Evolutionary conservation across 2,113 vertebrate species (phyloP).

Genomic region (Trematocara macrostoma): DNA sequence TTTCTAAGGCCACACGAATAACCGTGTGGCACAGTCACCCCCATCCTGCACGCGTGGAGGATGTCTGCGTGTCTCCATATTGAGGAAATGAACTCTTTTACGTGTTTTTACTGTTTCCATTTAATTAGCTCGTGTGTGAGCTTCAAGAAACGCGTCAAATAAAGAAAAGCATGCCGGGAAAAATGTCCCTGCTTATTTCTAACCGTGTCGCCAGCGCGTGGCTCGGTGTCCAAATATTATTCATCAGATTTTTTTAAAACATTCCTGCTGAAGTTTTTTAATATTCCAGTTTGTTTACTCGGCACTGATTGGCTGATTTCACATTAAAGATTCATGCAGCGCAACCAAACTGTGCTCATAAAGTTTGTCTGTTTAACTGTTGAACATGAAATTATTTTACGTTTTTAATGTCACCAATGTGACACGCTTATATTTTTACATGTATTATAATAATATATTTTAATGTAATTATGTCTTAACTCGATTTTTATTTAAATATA

Average conservation of each 20-base stretch:
- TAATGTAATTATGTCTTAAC: not conserved
- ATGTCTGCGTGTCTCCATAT: not conserved
- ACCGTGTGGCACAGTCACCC: not conserved
- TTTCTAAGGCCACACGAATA: not conserved
- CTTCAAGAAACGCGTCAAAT: not conserved
- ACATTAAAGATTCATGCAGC: not conserved
- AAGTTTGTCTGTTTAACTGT: not conserved
- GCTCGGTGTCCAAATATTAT: fast-evolving
- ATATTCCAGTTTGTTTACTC: not conserved
- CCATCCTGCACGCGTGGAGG: not conserved
- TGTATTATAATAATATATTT: not conserved
- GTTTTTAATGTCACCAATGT: not conserved
- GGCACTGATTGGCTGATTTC: not conserved
- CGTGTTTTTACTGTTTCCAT: not conserved
- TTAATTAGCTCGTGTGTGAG: fast-evolving
- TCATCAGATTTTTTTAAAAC: not conserved
- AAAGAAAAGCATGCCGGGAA: not conserved
- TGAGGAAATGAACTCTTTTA: not conserved
- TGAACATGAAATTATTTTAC: not conserved
- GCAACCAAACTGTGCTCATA: not conserved
- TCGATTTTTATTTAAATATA: not conserved
- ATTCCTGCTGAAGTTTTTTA: not conserved
- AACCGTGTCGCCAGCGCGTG: not conserved
- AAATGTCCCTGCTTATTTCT: not conserved
- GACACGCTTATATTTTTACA: not conserved